These are phyloP conservation scores for Octodonta nipae DNA, from an alignment of 2,888 invertebrate species.

Conservation along the genomic window DNA sequence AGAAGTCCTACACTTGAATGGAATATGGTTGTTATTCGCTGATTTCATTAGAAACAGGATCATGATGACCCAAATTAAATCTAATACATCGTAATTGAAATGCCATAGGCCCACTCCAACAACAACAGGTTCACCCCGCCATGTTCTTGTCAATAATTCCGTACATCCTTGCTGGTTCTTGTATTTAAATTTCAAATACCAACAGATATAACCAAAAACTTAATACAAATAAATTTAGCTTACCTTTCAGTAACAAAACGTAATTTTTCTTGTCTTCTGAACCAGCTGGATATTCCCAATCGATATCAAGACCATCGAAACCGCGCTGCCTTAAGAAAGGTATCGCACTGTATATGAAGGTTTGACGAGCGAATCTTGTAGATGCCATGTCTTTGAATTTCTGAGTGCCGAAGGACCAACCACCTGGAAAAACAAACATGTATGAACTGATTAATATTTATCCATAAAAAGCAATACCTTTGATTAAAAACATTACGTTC, in stretches of 20 bases:
- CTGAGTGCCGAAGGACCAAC: conserved; percentile 94
- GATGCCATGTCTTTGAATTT: conserved; percentile 88
- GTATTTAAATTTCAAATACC: not conserved
- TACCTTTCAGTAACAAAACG: conserved; percentile 77
- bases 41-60: too few species aligned
- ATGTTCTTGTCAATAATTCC: too few species aligned
- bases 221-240: too few species aligned
- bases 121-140: too few species aligned
- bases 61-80: too few species aligned
- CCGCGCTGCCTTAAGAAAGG: conserved; percentile 74
- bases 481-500: too few species aligned
- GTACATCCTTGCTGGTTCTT: too few species aligned
- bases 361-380: conserved; percentile 75
- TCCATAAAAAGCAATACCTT: too few species aligned
- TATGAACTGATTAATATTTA: conserved; percentile 3
- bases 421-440: conserved; percentile 46
- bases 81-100: too few species aligned
- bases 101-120: too few species aligned
- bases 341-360: conserved; percentile 87
- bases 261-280: conserved; percentile 85
- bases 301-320: conserved; percentile 80
- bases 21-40: too few species aligned
- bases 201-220: conserved; percentile 1
- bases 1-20: too few species aligned
- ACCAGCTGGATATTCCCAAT: conserved; percentile 91